These are phyloP conservation scores for Anser brachyrhynchus DNA, from an alignment of 2,113 vertebrate genomes.

Conservation along the genomic window DNA sequence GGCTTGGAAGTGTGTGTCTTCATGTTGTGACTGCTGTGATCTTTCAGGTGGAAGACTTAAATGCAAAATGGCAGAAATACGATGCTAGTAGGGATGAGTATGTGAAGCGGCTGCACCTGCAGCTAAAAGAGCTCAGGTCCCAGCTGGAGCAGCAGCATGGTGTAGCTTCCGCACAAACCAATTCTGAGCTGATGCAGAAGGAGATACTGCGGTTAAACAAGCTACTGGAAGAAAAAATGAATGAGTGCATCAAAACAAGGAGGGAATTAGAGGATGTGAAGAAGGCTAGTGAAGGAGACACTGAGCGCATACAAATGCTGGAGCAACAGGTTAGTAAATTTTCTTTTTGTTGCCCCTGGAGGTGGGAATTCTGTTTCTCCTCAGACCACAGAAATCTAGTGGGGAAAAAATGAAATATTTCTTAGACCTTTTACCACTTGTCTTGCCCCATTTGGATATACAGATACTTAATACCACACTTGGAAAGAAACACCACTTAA, in stretches of 20 bases:
- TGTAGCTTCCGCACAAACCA: neutral
- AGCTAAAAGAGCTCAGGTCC: constrained; percentile 75
- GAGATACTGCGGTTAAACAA: constrained; percentile 88
- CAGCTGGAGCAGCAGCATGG: constrained; percentile 36
- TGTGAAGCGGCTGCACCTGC: constrained; percentile 82
- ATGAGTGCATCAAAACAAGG: constrained; percentile 65
- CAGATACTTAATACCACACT: neutral
- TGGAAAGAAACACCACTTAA: neutral
- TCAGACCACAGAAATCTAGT: neutral
- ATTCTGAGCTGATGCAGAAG: constrained; percentile 77
- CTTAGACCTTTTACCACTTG: neutral
- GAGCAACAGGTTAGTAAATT: constrained; percentile 88
- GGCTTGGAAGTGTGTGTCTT: neutral
- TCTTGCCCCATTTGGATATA: neutral
- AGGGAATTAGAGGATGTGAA: constrained; percentile 71
- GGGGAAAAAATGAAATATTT: neutral
- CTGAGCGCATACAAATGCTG: constrained; percentile 86
- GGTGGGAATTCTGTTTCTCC: neutral
- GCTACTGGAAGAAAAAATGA: constrained; percentile 86
- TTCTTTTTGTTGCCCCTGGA: neutral
- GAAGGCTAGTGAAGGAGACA: constrained; percentile 61
- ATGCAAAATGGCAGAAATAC: constrained; percentile 93
- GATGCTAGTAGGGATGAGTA: constrained; percentile 90
- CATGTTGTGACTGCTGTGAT: neutral
- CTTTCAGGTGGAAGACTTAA: constrained; percentile 90